A percentile compares a stretch with the other conserved stretches of the same genome.
Evolutionary conservation across 1,140 invertebrate species (phyloP).

Genomic region (Meteorus sp.): DNA sequence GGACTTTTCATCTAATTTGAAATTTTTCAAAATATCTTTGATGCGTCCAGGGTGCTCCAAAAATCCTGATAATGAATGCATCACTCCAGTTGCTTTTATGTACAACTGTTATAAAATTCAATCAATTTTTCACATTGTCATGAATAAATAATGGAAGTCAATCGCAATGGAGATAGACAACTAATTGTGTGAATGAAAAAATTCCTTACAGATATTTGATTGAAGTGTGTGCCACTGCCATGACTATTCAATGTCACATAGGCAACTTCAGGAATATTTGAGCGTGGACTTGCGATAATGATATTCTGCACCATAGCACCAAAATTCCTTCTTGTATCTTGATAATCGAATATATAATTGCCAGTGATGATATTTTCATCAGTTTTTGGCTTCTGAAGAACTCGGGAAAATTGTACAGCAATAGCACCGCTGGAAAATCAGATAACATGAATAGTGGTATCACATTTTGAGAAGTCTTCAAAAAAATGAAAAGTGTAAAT

Average conservation of each 20-base stretch:
- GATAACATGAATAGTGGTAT: too few relatives aligned
- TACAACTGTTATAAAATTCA: too few relatives aligned
- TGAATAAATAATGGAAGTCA: constrained; percentile 21
- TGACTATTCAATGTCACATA: constrained; percentile 65
- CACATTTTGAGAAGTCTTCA: constrained; percentile 10
- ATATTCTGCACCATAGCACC: constrained; percentile 64
- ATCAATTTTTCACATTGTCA: too few relatives aligned
- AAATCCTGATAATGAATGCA: constrained; percentile 48
- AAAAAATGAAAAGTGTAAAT: constrained; percentile 13
- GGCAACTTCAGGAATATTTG: constrained; percentile 64
- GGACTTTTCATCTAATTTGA: constrained; percentile 56
- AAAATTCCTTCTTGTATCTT: constrained; percentile 63
- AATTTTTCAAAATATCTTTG: constrained; percentile 56
- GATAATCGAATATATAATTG: constrained; percentile 68
- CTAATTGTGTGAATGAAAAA: constrained; percentile 15
- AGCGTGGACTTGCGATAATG: constrained; percentile 63
- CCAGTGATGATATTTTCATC: constrained; percentile 63
- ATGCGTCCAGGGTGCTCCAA: constrained; percentile 55
- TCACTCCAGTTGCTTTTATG: constrained; percentile 61
- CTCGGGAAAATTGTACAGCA: constrained; percentile 63
- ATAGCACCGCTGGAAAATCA: constrained; percentile 60
- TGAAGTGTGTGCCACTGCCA: constrained; percentile 61
- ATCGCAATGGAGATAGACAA: neutral
- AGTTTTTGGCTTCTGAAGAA: constrained; percentile 56
- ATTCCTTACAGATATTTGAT: constrained; percentile 61